Evolutionary conservation across 2,888 invertebrate species (phyloP), one percentile per base, ranked within the genome.

Genomic region (Coecobrya sp.): DNA sequence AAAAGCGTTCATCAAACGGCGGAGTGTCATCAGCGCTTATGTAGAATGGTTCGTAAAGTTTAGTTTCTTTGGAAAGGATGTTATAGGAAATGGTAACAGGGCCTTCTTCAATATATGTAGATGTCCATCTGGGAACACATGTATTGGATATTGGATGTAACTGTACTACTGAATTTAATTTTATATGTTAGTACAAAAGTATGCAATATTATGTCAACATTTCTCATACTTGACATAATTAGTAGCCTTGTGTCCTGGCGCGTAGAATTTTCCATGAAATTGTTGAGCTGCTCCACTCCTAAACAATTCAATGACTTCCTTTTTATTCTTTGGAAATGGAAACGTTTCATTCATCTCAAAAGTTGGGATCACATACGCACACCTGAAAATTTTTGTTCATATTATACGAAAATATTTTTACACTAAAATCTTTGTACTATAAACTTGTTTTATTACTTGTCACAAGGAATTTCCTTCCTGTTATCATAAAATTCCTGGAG

Each of bases 11-110:
- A 22, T 89, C 81, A 22, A 86, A 90, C 10, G 86, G 59, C 4
- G 92, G 89, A 49, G 90, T 89, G 19, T 45, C 68, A 55, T 89
- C 86, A 2, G 86, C 59, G 49, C 89, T 86, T 4, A 92, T 55
- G 96, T 98, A 98, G 96, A 98, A 98, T 0, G 98, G 98, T 96
- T 98, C 98, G 96, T 98, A 98, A n/a, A 82, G 70, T 16, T 73
- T 16, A 0, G 30, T 86, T 76, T n/a, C 16, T 1, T 79, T 79
- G 0, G 13, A 8, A 16, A 42, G 11, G 10, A 79, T 79, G 10
- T n/a, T 1, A 52, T 79, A 25, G 16, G 79, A 79, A 25, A 79
- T 52, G 8, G 19, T 3, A 7, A 25, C n/a, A 0, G 5, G 5
- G 27, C 8, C 27, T 16, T 79, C 79, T 11, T 79, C 27, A 11